These are phyloP conservation scores for Pangasianodon hypophthalmus DNA, from an alignment of 2,113 vertebrate species.

Conservation along the genomic window DNA sequence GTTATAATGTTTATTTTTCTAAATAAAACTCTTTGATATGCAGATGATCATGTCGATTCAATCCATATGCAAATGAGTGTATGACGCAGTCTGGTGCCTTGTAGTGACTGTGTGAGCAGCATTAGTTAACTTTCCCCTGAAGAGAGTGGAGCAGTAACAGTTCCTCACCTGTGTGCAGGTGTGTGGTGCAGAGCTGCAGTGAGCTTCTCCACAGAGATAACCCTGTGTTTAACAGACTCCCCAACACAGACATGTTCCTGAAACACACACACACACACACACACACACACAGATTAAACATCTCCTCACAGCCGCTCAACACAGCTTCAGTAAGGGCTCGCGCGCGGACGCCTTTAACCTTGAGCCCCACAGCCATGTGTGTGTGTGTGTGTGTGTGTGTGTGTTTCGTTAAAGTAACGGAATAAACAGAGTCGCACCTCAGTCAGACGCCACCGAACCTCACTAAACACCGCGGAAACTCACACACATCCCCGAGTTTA, in stretches of 20 bases:
- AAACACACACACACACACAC: background rate
- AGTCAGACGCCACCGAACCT: background rate
- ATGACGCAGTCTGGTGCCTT: background rate
- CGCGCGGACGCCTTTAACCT: background rate
- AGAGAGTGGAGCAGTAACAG: background rate
- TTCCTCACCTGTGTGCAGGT: slow-evolving; percentile 46
- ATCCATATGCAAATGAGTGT: too few species aligned
- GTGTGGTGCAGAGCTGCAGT: slow-evolving; percentile 16
- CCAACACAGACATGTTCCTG: slow-evolving; percentile 41
- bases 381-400: too few species aligned
- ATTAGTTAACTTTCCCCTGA: background rate
- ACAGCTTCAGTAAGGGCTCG: background rate
- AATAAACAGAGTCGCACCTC: background rate
- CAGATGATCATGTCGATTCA: too few species aligned
- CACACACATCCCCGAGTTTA: background rate
- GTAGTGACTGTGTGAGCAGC: background rate
- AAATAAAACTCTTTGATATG: too few species aligned
- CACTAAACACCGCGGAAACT: background rate
- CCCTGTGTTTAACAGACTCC: slow-evolving; percentile 17
- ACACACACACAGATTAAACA: background rate
- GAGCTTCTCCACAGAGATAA: slow-evolving; percentile 31
- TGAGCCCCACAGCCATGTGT: background rate
- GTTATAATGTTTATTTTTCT: too few species aligned
- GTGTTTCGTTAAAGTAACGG: background rate
- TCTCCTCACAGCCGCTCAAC: background rate